These are phyloP conservation scores for Macrotrachela quadricornifera DNA, from an alignment of 1,140 invertebrate species.

Conservation along the genomic window DNA sequence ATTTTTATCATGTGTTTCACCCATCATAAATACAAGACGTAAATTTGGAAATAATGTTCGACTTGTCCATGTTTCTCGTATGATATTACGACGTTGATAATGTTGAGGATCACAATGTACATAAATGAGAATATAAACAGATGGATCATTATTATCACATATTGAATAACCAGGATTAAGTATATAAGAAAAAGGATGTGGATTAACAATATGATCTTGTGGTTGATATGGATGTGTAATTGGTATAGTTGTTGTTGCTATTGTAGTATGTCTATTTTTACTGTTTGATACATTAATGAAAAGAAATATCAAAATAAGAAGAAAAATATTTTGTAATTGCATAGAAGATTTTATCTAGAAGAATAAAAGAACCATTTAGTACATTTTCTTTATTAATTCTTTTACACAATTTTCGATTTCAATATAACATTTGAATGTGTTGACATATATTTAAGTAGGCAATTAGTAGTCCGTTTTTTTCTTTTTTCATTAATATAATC, in stretches of 20 bases:
- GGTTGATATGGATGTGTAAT: neutral
- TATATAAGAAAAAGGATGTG: constrained; percentile 11
- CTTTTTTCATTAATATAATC: too few species aligned
- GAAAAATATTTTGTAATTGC: too few species aligned
- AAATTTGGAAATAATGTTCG: constrained; percentile 7
- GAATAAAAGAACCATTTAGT: too few species aligned
- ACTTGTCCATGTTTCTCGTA: constrained; percentile 11
- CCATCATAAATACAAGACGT: constrained; percentile 14
- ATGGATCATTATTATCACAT: neutral
- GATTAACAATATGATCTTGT: constrained; percentile 9
- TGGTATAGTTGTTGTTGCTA: neutral
- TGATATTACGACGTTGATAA: constrained; percentile 10
- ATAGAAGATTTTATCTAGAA: too few species aligned
- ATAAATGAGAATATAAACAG: constrained; percentile 7
- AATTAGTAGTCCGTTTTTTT: too few species aligned
- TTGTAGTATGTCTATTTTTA: too few species aligned
- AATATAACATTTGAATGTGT: too few species aligned
- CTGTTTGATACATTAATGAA: too few species aligned
- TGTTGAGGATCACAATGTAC: constrained; percentile 11
- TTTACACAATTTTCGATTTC: too few species aligned
- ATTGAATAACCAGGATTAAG: constrained; percentile 7
- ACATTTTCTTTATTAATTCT: too few species aligned
- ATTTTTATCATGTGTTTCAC: constrained; percentile 7
- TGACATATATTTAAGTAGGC: too few species aligned
- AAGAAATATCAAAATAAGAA: too few species aligned